Evolutionary conservation across 2,797 vertebrate genomes (phyloP).

Genomic region (Amblyraja radiata): DNA sequence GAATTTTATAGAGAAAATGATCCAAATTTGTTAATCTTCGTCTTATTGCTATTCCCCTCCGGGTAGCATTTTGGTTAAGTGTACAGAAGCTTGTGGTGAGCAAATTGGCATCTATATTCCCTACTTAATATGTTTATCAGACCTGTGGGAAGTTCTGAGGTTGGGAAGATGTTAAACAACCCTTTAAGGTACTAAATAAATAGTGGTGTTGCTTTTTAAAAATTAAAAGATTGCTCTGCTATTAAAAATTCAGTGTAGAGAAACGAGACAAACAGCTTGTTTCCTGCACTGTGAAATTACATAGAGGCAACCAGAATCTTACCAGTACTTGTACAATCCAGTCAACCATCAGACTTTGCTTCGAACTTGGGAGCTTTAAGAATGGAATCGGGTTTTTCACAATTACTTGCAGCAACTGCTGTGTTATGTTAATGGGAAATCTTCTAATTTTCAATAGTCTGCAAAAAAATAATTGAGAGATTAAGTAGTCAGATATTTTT

Average conservation of each 20-base stretch:
- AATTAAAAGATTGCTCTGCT: not conserved
- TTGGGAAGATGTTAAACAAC: too few species aligned
- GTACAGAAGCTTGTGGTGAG: not conserved
- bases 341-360: constrained; percentile 63
- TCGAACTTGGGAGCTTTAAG: constrained; percentile 54
- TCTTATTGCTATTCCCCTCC: too few species aligned
- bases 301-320: constrained; percentile 40
- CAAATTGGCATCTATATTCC: not conserved
- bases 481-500: not conserved
- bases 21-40: too few species aligned
- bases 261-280: too few species aligned
- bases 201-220: too few species aligned
- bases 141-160: too few species aligned
- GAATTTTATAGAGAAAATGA: too few species aligned
- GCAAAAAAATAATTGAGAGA: constrained; percentile 26
- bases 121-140: not conserved
- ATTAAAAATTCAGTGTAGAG: not conserved
- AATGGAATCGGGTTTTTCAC: constrained; percentile 53
- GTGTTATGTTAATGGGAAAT: constrained; percentile 56
- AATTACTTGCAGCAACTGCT: constrained; percentile 55
- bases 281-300: too few species aligned
- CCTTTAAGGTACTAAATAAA: not conserved
- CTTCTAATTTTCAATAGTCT: constrained; percentile 63
- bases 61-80: too few species aligned
- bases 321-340: constrained; percentile 64